phyloP scores from a whole-genome alignment of 2,113 vertebrate genomes.

The Alaudala cheleensis region DNA sequence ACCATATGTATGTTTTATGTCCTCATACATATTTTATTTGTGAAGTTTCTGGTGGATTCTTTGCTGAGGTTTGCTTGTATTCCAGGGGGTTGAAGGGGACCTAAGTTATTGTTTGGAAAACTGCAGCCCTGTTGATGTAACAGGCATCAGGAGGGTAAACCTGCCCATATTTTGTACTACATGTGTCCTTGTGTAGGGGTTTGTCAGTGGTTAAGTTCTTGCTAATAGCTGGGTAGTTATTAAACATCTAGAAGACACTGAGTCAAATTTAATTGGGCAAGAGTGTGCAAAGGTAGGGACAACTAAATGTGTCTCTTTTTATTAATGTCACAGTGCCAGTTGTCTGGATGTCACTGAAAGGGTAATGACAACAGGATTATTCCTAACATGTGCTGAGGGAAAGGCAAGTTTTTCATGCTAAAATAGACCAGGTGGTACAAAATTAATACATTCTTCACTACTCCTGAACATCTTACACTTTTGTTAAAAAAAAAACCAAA shows the following conservation, averaged over 20 bases:
- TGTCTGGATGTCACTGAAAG: conserved; percentile 29
- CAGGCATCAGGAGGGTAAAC: background rate
- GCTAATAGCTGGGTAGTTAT: background rate
- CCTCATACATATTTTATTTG: background rate
- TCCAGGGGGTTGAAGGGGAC: background rate
- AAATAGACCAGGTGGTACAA: background rate
- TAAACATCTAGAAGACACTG: conserved; percentile 12
- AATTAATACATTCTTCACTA: background rate
- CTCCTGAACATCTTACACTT: background rate
- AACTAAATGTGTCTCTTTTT: conserved; percentile 3
- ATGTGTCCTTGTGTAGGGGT: background rate
- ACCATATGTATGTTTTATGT: background rate
- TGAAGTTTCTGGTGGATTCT: background rate
- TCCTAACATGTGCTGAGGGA: background rate
- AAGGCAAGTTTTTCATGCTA: background rate
- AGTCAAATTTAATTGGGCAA: conserved; percentile 51
- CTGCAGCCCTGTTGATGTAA: background rate
- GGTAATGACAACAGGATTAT: background rate
- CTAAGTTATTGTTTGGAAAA: background rate
- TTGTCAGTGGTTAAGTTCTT: background rate
- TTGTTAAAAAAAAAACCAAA: background rate
- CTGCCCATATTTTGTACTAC: background rate
- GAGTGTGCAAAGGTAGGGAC: conserved; percentile 23
- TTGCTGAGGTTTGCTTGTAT: background rate
- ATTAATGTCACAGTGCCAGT: background rate